Conservation (phyloP, 2,888 invertebrate genomes). For the Macropis europaea region DNA sequence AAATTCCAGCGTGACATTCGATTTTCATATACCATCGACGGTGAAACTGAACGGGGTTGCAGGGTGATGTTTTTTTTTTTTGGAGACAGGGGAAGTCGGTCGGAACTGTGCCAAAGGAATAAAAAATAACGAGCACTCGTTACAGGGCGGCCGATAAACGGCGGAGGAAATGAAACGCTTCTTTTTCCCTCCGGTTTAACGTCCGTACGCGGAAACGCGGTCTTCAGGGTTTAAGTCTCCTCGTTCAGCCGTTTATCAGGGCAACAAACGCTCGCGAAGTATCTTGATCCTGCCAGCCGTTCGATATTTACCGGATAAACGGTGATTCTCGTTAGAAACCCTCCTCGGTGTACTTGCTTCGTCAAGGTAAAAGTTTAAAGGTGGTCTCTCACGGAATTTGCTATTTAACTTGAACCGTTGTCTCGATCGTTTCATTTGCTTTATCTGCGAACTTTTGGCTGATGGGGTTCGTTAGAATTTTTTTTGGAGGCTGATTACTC, state of each 20-base stretch:
- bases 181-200: conserved; percentile 40
- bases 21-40: conserved; percentile 61
- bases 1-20: conserved; percentile 70
- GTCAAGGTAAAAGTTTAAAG: too few species aligned
- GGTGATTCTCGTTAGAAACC: background rate
- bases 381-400: too few species aligned
- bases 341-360: too few species aligned
- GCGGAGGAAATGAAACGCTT: conserved; percentile 68
- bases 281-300: conserved; percentile 5
- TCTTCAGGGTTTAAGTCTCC: conserved; percentile 43
- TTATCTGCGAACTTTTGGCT: too few species aligned
- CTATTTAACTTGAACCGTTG: too few species aligned
- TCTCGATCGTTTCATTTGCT: too few species aligned
- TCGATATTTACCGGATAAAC: conserved; percentile 8
- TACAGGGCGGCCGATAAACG: conserved; percentile 50
- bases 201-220: conserved; percentile 55
- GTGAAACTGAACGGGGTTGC: background rate
- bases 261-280: conserved; percentile 1
- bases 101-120: conserved; percentile 56
- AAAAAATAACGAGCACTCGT: conserved; percentile 66
- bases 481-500: too few species aligned
- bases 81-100: conserved; percentile 1
- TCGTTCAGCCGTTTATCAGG: conserved; percentile 50
- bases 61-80: background rate
- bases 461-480: too few species aligned